phyloP scores from a whole-genome alignment of 2,113 vertebrate species.

The Notothenia rossii region DNA sequence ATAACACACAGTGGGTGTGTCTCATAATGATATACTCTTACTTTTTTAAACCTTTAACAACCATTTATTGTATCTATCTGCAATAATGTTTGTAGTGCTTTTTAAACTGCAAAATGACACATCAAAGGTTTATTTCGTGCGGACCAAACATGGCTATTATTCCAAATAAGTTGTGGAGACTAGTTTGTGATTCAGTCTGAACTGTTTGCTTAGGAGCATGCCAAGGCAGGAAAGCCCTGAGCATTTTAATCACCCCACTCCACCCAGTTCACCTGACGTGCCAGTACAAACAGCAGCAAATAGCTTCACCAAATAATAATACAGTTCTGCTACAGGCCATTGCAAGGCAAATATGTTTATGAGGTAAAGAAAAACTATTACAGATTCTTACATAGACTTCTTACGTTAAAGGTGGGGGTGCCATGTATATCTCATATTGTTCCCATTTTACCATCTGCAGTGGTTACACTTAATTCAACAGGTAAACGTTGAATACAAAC shows the following conservation, averaged over 20 bases:
- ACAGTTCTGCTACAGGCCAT: background rate
- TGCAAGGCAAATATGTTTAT: background rate
- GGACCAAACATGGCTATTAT: background rate
- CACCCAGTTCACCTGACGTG: constrained; percentile 33
- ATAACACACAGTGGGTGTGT: background rate
- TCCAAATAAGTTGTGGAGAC: background rate
- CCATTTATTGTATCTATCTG: no score
- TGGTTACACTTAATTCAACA: background rate
- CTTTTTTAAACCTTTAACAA: no score
- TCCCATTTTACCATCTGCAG: no score
- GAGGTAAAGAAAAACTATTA: no score
- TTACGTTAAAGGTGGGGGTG: no score
- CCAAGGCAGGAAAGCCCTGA: constrained; percentile 5
- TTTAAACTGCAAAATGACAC: no score
- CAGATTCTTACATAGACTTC: no score
- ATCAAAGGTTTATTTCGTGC: background rate
- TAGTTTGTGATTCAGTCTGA: background rate
- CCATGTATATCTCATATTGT: background rate
- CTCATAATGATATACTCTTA: no score
- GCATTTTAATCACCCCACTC: constrained; percentile 18
- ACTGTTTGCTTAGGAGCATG: constrained; percentile 46
- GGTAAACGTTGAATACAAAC: background rate
- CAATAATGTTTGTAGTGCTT: no score
- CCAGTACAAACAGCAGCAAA: background rate
- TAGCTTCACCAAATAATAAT: background rate